Conservation (phyloP, 2,797 vertebrate species). For the Onychomys torridus region DNA sequence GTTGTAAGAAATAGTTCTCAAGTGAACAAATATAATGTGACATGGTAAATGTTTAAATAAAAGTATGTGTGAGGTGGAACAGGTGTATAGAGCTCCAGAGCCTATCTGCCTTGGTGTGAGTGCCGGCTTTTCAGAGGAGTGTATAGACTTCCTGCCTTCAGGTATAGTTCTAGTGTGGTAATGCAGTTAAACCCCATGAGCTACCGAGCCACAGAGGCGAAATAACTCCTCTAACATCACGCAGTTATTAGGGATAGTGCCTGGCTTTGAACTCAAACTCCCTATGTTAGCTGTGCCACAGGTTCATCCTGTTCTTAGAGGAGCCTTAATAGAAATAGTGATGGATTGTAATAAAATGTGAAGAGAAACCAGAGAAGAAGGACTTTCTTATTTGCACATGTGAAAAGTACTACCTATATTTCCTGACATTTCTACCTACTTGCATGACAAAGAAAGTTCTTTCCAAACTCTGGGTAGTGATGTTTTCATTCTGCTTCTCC, state of each 20-base stretch:
- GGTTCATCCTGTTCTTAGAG: neutral
- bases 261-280: neutral
- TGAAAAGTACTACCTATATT: neutral
- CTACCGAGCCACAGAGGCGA: neutral
- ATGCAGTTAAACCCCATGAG: neutral
- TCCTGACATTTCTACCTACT: neutral
- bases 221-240: neutral
- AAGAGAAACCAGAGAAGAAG: rapidly evolving
- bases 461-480: neutral
- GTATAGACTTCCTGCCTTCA: neutral
- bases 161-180: neutral
- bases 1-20: neutral
- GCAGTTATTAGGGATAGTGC: too few relatives aligned
- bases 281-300: neutral
- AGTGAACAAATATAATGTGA: neutral
- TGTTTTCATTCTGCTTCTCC: neutral
- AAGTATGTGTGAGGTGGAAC: neutral
- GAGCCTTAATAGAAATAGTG: neutral
- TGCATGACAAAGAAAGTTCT: neutral
- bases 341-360: neutral
- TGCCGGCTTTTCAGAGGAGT: neutral
- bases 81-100: neutral
- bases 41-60: neutral
- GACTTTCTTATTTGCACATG: neutral
- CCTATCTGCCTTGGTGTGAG: neutral